These are phyloP conservation scores for Littorina saxatilis DNA, from an alignment of 1,140 invertebrate genomes.

Conservation along the genomic window DNA sequence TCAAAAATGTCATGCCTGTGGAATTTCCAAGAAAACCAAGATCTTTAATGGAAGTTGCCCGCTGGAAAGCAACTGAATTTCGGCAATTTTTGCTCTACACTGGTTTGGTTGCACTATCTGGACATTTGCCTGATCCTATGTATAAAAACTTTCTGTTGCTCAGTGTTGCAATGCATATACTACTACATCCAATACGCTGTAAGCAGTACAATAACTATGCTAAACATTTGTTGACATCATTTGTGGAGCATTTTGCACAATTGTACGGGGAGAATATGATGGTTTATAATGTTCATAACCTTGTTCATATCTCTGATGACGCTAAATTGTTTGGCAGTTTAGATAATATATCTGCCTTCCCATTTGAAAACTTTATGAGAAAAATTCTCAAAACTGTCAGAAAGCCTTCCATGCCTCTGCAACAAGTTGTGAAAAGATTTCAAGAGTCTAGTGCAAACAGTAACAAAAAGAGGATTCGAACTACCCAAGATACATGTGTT, in stretches of 20 bases:
- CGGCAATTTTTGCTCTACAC: too few species aligned
- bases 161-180: neutral
- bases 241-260: neutral
- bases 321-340: too few species aligned
- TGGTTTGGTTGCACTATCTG: too few species aligned
- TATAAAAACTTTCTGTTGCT: too few species aligned
- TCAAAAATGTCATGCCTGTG: neutral
- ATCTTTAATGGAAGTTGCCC: neutral
- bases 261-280: neutral
- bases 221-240: neutral
- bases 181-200: neutral
- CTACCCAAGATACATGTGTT: too few species aligned
- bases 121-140: too few species aligned
- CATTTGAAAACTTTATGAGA: constrained; percentile 7
- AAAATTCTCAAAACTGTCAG: too few species aligned
- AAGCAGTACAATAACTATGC: constrained; percentile 14
- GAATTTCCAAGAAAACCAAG: neutral
- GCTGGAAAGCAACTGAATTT: too few species aligned
- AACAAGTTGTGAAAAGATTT: too few species aligned
- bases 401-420: too few species aligned
- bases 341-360: neutral
- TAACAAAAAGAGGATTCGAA: too few species aligned
- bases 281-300: neutral
- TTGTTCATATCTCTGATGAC: constrained; percentile 1
- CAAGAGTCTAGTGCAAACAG: too few species aligned